Evolutionary conservation across 2,797 vertebrate species (phyloP).

Genomic region (Liasis olivaceus): DNA sequence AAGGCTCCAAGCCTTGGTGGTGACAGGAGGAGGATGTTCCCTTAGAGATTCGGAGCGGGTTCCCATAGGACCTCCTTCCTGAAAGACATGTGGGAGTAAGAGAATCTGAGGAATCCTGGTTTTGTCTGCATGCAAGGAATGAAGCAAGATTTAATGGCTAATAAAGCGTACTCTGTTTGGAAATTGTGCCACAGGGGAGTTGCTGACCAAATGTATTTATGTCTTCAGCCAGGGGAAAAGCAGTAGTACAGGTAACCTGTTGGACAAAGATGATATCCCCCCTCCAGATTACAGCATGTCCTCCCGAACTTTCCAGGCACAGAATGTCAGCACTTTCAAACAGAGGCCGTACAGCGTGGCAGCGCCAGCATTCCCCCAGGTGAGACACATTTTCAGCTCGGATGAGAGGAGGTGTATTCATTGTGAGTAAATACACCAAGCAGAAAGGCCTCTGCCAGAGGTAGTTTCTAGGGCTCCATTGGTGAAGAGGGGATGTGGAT

Average conservation of each 20-base stretch:
- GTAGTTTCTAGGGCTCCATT: not conserved
- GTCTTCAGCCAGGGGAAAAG: conserved; percentile 87
- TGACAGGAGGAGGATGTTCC: not conserved
- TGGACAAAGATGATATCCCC: conserved; percentile 89
- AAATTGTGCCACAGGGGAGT: not conserved
- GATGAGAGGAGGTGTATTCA: not conserved
- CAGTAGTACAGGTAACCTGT: conserved; percentile 95
- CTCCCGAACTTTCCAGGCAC: conserved; percentile 77
- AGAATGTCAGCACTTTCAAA: conserved; percentile 79
- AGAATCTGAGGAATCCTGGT: too few relatives aligned
- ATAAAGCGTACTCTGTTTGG: not conserved
- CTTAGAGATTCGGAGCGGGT: not conserved
- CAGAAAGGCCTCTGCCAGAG: not conserved
- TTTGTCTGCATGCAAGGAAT: not conserved
- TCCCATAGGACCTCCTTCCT: not conserved
- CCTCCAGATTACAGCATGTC: conserved; percentile 82
- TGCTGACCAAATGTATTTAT: not conserved
- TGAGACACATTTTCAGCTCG: conserved; percentile 55
- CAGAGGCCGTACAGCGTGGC: conserved; percentile 93
- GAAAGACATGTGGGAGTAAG: not conserved
- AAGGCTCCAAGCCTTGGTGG: not conserved
- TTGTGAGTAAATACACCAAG: not conserved
- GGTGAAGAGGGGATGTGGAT: not conserved
- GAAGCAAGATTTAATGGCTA: not conserved
- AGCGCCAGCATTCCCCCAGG: conserved; percentile 89